Evolutionary conservation across 2,888 invertebrate genomes (phyloP), one percentile per base, ranked within the genome.

Genomic region (Plagodis dolabraria): DNA sequence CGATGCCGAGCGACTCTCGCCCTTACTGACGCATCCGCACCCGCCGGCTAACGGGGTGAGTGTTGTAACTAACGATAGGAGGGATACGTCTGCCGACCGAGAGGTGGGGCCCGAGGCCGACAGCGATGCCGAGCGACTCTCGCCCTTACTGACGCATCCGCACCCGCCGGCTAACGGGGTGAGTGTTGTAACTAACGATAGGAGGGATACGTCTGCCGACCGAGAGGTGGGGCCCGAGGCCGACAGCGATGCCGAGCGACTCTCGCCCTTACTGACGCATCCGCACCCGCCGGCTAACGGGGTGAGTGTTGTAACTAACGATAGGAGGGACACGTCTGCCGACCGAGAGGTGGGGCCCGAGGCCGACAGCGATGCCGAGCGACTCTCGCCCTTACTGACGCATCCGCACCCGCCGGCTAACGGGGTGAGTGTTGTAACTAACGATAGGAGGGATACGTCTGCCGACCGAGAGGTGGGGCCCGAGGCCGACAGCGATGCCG

Each of bases 351-450:
- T 62, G 40, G 67, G 57, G 51, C 57, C 70, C 76, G 96, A 96
- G 75, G 96, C 96, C 69, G 97, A 97, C 79, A 97, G 97, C 79
- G 97, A 97, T 83, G 95, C 96, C 50, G 97, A 97, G 86, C 95
- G 97, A 71, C 85, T 97, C 55, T 97, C 97, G 12, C 97, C 97
- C 12, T 86, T 97, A 38, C 90, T 97, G 50, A 83, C 89, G 1
- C 86, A 83, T 49, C 74, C 89, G 1, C 86, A 83, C 48, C 74
- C 77, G 43, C 68, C 80, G 5, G 38, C 52, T 35, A 87, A 84
- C 50, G 86, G 87, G 72, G 85, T 85, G 33, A 70, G 75, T 55
- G 33, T n/a, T n/a, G n/a, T n/a, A n/a, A n/a, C n/a, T n/a, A n/a
- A n/a, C n/a, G n/a, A n/a, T n/a, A n/a, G n/a, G n/a, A n/a, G n/a